These are phyloP conservation scores for Falco novaeseelandiae DNA, from an alignment of 2,797 vertebrate genomes.

Conservation along the genomic window DNA sequence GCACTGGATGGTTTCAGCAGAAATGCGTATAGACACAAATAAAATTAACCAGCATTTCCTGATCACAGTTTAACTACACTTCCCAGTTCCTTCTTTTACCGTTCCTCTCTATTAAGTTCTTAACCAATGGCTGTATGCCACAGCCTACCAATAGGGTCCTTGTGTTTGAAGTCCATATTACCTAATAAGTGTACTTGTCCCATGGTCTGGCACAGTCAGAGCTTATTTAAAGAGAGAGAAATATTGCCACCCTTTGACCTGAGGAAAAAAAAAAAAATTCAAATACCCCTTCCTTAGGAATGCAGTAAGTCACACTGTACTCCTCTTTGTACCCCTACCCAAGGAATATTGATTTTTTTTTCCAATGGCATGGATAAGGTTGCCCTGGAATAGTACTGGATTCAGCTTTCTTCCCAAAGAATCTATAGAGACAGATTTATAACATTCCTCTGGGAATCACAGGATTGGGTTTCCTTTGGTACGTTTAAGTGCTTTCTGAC, in stretches of 20 bases:
- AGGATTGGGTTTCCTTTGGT: neutral
- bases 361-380: neutral
- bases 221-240: neutral
- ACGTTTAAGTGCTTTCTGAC: neutral
- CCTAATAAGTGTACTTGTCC: neutral
- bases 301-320: neutral
- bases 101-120: neutral
- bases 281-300: neutral
- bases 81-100: neutral
- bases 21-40: neutral
- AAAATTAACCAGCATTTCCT: neutral
- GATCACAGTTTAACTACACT: neutral
- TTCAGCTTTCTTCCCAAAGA: neutral
- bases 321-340: neutral
- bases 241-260: neutral
- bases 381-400: neutral
- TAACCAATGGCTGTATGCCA: neutral
- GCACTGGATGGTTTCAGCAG: neutral
- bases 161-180: neutral
- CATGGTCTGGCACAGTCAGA: neutral
- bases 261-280: neutral
- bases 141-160: neutral
- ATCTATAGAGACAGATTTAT: neutral
- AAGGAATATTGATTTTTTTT: neutral
- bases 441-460: neutral